phyloP scores from a whole-genome alignment of 2,797 vertebrate species.

The Pogoniulus pusillus region DNA sequence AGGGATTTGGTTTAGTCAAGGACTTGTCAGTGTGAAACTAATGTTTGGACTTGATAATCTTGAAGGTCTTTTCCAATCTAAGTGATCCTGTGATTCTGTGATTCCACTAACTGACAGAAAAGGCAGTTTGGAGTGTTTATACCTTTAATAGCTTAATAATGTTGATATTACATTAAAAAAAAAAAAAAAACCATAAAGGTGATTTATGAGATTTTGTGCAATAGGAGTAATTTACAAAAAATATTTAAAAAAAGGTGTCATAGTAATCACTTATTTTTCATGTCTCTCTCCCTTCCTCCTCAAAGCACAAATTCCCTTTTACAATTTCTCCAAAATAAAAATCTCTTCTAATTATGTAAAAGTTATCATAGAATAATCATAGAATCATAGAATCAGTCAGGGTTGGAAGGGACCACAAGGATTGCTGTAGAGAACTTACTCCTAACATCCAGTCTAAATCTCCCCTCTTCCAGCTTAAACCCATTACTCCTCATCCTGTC shows the following conservation, averaged over 20 bases:
- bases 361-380: background rate
- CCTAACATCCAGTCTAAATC: too few species aligned
- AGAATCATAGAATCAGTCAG: too few species aligned
- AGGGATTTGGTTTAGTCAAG: too few species aligned
- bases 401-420: too few species aligned
- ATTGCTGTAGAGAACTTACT: too few species aligned
- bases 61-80: too few species aligned
- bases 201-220: background rate
- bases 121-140: background rate
- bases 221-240: background rate
- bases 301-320: background rate
- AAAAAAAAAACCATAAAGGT: rapidly evolving
- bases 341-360: background rate
- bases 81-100: too few species aligned
- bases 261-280: background rate
- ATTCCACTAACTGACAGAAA: background rate
- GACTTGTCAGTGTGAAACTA: too few species aligned
- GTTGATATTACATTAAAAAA: background rate
- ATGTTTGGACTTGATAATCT: too few species aligned
- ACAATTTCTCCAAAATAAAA: background rate
- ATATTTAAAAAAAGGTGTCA: rapidly evolving
- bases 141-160: background rate
- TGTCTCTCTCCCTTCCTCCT: background rate
- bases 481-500: too few species aligned
- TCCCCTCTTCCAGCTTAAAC: too few species aligned